Conservation (phyloP, 2,797 vertebrate genomes). For the Cossypha polioptera region DNA sequence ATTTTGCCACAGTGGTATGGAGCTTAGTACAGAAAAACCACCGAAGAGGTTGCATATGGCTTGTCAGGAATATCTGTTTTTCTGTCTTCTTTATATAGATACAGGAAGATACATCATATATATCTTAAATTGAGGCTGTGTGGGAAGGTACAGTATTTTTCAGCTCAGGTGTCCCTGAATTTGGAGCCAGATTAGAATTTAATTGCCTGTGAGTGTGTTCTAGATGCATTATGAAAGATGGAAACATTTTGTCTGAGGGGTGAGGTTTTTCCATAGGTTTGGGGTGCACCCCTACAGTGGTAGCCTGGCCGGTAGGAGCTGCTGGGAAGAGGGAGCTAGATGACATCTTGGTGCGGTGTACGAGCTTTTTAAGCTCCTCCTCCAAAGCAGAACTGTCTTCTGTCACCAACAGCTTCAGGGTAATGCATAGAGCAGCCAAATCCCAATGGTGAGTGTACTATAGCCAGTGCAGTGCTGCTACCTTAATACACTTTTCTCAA, state of each 20-base stretch:
- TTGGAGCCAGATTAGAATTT: neutral
- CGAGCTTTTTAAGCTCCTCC: neutral
- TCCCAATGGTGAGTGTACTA: neutral
- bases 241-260: accelerated
- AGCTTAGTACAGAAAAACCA: neutral
- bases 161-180: neutral
- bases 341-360: accelerated
- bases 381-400: neutral
- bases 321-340: neutral
- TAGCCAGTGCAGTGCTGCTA: neutral
- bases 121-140: neutral
- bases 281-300: accelerated
- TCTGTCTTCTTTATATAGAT: neutral
- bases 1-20: neutral
- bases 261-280: neutral
- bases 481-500: neutral
- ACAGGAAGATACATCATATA: neutral
- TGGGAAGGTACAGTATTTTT: neutral
- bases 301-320: neutral
- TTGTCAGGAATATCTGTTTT: neutral
- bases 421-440: neutral
- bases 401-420: neutral
- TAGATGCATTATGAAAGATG: neutral
- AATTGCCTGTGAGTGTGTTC: neutral
- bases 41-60: neutral